Evolutionary conservation across 1,140 invertebrate genomes (phyloP).

Genomic region (Euura saliciscinereae): DNA sequence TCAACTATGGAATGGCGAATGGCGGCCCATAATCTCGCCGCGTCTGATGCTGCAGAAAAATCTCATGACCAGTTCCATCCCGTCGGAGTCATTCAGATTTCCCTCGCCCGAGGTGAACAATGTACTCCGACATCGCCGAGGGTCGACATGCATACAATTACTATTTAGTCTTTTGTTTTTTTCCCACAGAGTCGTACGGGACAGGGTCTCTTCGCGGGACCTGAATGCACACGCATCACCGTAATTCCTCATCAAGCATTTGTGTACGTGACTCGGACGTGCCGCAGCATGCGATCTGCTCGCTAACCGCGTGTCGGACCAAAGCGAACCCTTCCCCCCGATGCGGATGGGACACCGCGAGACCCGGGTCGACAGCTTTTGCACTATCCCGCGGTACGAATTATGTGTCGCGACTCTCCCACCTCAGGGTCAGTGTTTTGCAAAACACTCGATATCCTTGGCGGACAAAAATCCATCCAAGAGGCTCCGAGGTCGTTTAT

Average conservation of each 20-base stretch:
- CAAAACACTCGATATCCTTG: slow-evolving; percentile 1
- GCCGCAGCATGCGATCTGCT: slow-evolving; percentile 48
- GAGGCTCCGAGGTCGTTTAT: slow-evolving; percentile 14
- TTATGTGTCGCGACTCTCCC: background rate
- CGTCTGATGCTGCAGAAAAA: slow-evolving; percentile 14
- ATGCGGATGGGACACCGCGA: background rate
- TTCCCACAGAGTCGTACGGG: slow-evolving; percentile 39
- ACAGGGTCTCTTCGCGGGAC: slow-evolving; percentile 15
- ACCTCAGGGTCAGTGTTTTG: background rate
- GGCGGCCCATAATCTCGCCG: slow-evolving; percentile 20
- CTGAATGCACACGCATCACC: background rate
- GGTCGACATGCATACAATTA: slow-evolving; percentile 48
- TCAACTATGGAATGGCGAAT: background rate
- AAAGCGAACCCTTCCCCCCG: slow-evolving; percentile 4
- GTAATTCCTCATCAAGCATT: slow-evolving; percentile 25
- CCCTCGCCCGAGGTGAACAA: slow-evolving; percentile 39
- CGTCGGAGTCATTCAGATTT: slow-evolving; percentile 28
- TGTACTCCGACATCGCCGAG: slow-evolving; percentile 30
- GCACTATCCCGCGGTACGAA: slow-evolving; percentile 13
- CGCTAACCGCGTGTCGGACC: slow-evolving; percentile 30
- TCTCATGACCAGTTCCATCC: slow-evolving; percentile 25
- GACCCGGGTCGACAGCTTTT: too few species aligned
- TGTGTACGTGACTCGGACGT: slow-evolving; percentile 42
- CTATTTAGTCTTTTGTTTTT: slow-evolving; percentile 42
- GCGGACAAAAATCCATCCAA: background rate